Conservation (phyloP, 2,888 invertebrate genomes). For the Zootermopsis nevadensis region DNA sequence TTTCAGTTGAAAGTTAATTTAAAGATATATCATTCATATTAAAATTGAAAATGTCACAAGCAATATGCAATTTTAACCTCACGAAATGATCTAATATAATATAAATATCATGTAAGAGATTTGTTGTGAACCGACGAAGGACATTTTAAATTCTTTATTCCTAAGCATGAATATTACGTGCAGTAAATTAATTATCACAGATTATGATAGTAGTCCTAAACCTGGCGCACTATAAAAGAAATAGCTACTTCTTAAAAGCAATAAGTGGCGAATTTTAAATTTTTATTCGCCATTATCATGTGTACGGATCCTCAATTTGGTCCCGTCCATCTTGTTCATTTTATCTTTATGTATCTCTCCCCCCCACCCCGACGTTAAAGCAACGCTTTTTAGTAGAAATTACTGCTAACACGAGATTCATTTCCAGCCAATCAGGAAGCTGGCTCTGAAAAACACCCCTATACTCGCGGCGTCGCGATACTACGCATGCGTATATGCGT, state of each 20-base stretch:
- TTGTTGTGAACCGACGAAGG: too few relatives aligned
- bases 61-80: too few relatives aligned
- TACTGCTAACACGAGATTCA: constrained; percentile 1
- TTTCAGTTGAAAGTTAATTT: too few relatives aligned
- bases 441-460: neutral
- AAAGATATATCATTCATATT: too few relatives aligned
- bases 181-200: too few relatives aligned
- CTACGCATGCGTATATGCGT: neutral
- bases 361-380: neutral
- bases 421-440: constrained; percentile 16
- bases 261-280: neutral
- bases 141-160: too few relatives aligned
- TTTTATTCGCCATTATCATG: constrained; percentile 6
- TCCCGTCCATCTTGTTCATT: constrained; percentile 17
- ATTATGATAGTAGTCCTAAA: neutral
- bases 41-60: too few relatives aligned
- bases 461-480: neutral
- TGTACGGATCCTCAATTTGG: neutral
- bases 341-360: neutral
- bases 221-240: neutral
- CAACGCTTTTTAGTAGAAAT: constrained; percentile 9
- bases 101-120: too few relatives aligned
- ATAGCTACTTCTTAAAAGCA: neutral
- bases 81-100: too few relatives aligned
- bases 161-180: too few relatives aligned